Evolutionary conservation across 2,113 vertebrate genomes (phyloP).

Genomic region (Zosterops hypoxanthus): DNA sequence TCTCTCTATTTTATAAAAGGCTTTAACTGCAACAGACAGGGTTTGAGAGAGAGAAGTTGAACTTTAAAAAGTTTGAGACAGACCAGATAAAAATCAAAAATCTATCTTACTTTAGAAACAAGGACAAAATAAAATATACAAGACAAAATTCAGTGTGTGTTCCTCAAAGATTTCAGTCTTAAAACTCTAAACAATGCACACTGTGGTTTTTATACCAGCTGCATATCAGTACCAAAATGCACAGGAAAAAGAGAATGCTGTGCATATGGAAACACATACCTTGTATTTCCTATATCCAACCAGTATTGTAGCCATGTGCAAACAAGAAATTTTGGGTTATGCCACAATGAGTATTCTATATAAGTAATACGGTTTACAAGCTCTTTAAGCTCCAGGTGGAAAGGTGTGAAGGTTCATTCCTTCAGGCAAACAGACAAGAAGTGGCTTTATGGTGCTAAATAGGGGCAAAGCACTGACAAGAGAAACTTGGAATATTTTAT

Average conservation of each 20-base stretch:
- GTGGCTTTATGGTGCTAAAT: not conserved
- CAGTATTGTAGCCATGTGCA: not conserved
- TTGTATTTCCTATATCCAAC: not conserved
- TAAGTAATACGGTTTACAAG: not conserved
- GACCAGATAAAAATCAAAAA: slow-evolving; percentile 78
- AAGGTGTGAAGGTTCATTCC: not conserved
- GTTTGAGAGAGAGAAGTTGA: slow-evolving; percentile 79
- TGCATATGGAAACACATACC: not conserved
- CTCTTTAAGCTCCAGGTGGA: not conserved
- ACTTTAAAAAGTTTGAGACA: slow-evolving; percentile 78
- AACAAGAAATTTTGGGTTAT: slow-evolving; percentile 1
- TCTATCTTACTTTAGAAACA: slow-evolving; percentile 56
- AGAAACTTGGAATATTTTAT: not conserved
- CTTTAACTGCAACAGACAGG: slow-evolving; percentile 83
- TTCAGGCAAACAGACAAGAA: not conserved
- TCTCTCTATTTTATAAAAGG: slow-evolving; percentile 86
- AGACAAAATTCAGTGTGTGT: slow-evolving; percentile 66
- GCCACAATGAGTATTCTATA: not conserved
- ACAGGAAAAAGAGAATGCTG: not conserved
- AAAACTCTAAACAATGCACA: slow-evolving; percentile 28
- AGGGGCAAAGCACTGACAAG: not conserved
- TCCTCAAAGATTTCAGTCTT: slow-evolving; percentile 49
- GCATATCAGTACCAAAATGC: slow-evolving; percentile 6
- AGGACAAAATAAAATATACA: slow-evolving; percentile 66
- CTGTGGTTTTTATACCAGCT: slow-evolving; percentile 16